These are phyloP conservation scores for Drosophila punjabiensis DNA, from an alignment of 1,140 invertebrate genomes.

Conservation along the genomic window DNA sequence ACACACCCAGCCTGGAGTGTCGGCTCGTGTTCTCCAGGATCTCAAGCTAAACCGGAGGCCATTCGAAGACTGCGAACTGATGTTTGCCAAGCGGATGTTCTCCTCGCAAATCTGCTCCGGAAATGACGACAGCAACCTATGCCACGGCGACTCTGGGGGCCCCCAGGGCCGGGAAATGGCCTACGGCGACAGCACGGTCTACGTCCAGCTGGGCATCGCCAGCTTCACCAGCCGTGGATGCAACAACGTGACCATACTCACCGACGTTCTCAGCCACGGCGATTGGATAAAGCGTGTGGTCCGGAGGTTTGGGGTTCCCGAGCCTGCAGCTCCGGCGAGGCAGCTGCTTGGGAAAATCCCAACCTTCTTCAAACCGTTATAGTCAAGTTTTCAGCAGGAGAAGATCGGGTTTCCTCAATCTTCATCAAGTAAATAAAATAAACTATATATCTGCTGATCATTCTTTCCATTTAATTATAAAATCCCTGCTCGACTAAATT, in stretches of 20 bases:
- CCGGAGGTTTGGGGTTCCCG: background rate
- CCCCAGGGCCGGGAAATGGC: background rate
- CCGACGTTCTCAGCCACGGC: conserved; percentile 4
- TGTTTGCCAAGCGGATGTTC: background rate
- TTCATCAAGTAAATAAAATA: background rate
- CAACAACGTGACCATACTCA: background rate
- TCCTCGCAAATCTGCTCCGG: conserved; percentile 9
- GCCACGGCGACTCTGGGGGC: conserved; percentile 13
- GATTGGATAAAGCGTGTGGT: conserved; percentile 18
- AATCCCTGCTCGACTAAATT: background rate
- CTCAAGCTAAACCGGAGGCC: background rate
- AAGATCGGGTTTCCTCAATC: background rate
- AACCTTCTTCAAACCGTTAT: background rate
- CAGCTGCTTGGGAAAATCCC: background rate
- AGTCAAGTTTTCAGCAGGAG: background rate
- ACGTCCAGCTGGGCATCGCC: conserved; percentile 26
- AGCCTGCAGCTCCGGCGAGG: background rate
- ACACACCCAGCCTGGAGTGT: rapidly evolving
- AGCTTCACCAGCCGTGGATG: background rate
- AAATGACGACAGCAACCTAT: background rate
- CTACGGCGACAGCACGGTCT: background rate
- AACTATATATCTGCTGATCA: background rate
- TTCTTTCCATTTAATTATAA: background rate
- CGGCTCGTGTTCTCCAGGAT: background rate
- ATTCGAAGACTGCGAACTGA: background rate